Base-by-base conservation (phyloP, 92 coral and sea anemone genomes). In the Porites evermanni region DNA sequence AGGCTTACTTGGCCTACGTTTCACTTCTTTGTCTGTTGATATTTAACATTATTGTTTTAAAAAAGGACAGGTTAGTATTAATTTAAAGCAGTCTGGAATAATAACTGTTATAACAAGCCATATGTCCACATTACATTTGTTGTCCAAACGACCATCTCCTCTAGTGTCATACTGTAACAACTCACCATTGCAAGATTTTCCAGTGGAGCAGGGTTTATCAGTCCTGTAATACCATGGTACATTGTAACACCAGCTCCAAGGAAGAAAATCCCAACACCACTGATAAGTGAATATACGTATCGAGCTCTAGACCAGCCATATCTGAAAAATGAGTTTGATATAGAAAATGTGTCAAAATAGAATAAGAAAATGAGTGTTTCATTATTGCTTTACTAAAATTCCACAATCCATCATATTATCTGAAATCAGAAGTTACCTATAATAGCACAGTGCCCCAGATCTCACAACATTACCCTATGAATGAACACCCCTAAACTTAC, bases 271-370 rank as follows among this genome's bases (percentile, higher is more conserved):
- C 99, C 99, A 68, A 97, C 99, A 21, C 99, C 99, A 85, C 99
- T 97, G 89, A 97, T 95, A 51, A 97, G 95, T 53, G 99, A 95
- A 84, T 95, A 97, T 13, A 97, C 98, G 79, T 97, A 97, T 79
- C 99, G 89, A 26, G 99, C 99, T 26, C 97, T 92, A 14, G 99
- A 97, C 97, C 98, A 97, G 64, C 99, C 99, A 82, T 97, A 97
- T 8, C 99, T 96, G 81, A 64, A 72, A 8, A n/a, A 61, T 11
- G 69, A 4, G 61, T 56, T 11, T 11, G 13, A 56, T 56, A 56
- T 54, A 54, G 16, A 54, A 54, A 54, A 32, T 38, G 47, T 38
- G 6, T 38, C 47, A 38, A 38, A 38, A 38, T 38, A 38, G 47
- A 38, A 38, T 38, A 38, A 38, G 47, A 38, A 56, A 56, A 56